Conservation (phyloP, 2,113 vertebrate genomes). For the Oriolus oriolus region DNA sequence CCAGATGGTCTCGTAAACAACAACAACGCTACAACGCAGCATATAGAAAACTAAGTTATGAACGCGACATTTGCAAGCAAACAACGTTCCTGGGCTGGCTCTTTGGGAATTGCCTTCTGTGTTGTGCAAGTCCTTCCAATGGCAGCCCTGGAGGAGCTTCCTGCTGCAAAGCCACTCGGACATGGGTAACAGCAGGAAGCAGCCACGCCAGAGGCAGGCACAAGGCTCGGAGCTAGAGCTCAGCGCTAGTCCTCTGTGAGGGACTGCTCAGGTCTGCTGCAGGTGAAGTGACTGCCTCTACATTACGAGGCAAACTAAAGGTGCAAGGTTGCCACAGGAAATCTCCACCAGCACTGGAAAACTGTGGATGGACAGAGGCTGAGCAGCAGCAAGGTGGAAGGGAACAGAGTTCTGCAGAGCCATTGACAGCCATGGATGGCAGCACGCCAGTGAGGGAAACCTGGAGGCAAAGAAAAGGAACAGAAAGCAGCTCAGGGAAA, state of each 20-base stretch:
- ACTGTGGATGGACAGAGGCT: not conserved
- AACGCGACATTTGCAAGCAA: not conserved
- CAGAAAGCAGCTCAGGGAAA: not conserved
- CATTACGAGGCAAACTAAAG: rapidly evolving
- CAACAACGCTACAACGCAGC: not conserved
- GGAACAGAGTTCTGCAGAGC: not conserved
- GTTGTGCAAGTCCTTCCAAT: not conserved
- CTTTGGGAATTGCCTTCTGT: not conserved
- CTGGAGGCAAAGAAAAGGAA: not conserved
- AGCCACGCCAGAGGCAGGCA: not conserved
- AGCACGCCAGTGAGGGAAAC: not conserved
- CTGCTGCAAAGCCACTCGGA: not conserved
- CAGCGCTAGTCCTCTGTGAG: not conserved
- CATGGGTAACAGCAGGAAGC: not conserved
- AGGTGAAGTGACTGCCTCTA: not conserved
- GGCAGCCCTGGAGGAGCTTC: not conserved
- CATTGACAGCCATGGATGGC: not conserved
- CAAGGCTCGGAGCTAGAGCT: not conserved
- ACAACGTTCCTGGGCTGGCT: not conserved
- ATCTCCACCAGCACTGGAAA: not conserved
- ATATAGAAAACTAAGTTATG: not conserved
- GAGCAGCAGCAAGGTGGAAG: not conserved
- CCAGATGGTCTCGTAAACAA: constrained; percentile 33
- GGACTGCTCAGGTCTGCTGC: not conserved
- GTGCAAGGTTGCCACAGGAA: not conserved